Conservation (phyloP, 2,113 vertebrate genomes). For the Ranitomeya variabilis region DNA sequence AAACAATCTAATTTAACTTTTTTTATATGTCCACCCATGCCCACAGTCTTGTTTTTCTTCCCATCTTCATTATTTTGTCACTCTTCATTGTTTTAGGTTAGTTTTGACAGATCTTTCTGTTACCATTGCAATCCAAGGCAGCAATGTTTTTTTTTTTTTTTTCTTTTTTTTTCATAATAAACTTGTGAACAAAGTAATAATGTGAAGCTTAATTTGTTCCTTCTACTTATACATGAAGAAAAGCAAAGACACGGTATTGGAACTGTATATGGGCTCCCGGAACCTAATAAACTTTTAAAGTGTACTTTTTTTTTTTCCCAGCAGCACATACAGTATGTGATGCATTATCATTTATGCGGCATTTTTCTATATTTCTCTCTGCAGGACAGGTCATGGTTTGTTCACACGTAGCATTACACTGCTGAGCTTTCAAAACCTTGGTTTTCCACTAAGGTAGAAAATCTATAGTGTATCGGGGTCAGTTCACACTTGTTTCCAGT, state of each 20-base stretch:
- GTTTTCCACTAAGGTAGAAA: too few relatives aligned
- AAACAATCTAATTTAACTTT: conserved; percentile 82
- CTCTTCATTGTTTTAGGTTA: conserved; percentile 75
- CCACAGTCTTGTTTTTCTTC: conserved; percentile 69
- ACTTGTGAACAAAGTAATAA: conserved; percentile 80
- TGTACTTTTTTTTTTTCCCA: neutral
- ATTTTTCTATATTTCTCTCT: too few relatives aligned
- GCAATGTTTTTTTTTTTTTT: conserved; percentile 70
- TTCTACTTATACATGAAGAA: conserved; percentile 7
- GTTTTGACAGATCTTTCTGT: conserved; percentile 76
- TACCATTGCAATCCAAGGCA: conserved; percentile 76
- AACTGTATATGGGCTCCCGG: conserved; percentile 25
- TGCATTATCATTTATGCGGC: too few relatives aligned
- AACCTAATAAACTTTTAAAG: conserved; percentile 30
- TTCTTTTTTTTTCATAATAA: conserved; percentile 79
- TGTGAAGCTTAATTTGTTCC: conserved; percentile 64
- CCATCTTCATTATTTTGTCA: conserved; percentile 43
- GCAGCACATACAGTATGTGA: too few relatives aligned
- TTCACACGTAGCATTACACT: too few relatives aligned
- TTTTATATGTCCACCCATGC: conserved; percentile 72
- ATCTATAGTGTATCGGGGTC: too few relatives aligned
- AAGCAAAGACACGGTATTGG: conserved; percentile 32
- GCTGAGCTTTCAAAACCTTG: too few relatives aligned
- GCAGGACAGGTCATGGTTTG: too few relatives aligned
- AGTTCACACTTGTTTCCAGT: too few relatives aligned